Percentiles rank a stretch among this genome's conserved stretches.
Evolutionary conservation across 2,797 vertebrate genomes (phyloP).

Genomic region (Falco cherrug): DNA sequence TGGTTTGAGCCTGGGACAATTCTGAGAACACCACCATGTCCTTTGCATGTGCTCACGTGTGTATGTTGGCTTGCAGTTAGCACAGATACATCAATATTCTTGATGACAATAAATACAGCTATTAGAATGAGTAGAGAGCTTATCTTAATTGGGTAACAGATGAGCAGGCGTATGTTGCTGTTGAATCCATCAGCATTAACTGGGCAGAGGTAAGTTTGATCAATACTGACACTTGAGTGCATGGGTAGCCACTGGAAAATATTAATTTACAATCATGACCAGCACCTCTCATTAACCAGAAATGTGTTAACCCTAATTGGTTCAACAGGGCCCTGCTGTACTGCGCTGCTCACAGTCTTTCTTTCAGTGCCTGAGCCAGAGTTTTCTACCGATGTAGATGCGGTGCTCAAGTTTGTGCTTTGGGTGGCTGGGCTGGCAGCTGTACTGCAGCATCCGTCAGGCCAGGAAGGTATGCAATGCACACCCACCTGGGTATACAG

Average conservation of each 20-base stretch:
- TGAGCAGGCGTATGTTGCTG: conserved; percentile 72
- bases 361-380: background rate
- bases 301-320: conserved; percentile 69
- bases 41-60: conserved; percentile 23
- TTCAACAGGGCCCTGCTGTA: conserved; percentile 61
- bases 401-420: background rate
- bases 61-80: conserved; percentile 53
- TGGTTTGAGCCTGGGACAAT: conserved; percentile 5
- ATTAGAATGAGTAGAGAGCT: conserved; percentile 75
- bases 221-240: conserved; percentile 78
- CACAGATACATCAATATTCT: conserved; percentile 73
- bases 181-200: conserved; percentile 80
- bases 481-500: background rate
- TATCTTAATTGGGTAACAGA: conserved; percentile 83
- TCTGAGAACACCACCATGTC: background rate
- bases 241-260: conserved; percentile 72
- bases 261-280: conserved; percentile 76
- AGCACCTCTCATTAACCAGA: conserved; percentile 67
- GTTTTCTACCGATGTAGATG: background rate
- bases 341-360: background rate
- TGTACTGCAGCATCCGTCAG: background rate
- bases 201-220: conserved; percentile 76
- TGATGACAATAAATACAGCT: conserved; percentile 78
- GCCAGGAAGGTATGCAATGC: background rate
- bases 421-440: conserved; percentile 16